Conservation (phyloP, 2,797 vertebrate species). For the Galagoides demidoff region DNA sequence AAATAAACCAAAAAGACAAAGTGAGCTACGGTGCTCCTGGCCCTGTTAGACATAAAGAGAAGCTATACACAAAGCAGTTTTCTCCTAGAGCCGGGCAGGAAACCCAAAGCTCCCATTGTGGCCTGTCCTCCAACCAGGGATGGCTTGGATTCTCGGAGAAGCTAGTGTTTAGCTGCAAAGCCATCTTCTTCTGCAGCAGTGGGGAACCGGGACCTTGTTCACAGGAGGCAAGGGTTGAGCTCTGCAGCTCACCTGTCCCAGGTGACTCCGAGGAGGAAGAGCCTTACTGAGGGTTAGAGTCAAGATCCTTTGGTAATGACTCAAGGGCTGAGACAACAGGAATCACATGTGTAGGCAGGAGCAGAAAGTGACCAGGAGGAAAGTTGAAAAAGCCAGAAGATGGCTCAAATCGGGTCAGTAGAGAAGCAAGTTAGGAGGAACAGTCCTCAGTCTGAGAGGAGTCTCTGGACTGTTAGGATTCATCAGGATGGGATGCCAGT, state of each 20-base stretch:
- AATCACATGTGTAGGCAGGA: rapidly evolving
- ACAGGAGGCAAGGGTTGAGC: not conserved
- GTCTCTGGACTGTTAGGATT: rapidly evolving
- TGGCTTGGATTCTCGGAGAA: not conserved
- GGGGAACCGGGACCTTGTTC: not conserved
- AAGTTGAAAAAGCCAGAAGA: not conserved
- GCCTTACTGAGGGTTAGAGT: not conserved
- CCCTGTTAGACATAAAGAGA: too few relatives aligned
- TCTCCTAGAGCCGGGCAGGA: not conserved
- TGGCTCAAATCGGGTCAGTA: not conserved
- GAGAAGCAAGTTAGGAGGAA: not conserved
- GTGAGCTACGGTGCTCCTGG: not conserved
- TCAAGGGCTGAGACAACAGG: not conserved
- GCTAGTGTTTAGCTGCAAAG: rapidly evolving
- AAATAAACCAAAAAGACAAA: not conserved
- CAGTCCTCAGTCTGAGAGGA: rapidly evolving
- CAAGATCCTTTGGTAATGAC: not conserved
- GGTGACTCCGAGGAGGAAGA: not conserved
- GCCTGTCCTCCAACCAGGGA: not conserved
- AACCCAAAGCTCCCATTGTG: not conserved
- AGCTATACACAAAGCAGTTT: rapidly evolving
- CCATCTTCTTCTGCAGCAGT: rapidly evolving
- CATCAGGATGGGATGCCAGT: rapidly evolving
- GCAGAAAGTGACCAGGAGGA: not conserved
- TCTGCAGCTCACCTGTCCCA: not conserved